phyloP scores from a whole-genome alignment of 2,797 vertebrate species.

The Molossus alvarezi region DNA sequence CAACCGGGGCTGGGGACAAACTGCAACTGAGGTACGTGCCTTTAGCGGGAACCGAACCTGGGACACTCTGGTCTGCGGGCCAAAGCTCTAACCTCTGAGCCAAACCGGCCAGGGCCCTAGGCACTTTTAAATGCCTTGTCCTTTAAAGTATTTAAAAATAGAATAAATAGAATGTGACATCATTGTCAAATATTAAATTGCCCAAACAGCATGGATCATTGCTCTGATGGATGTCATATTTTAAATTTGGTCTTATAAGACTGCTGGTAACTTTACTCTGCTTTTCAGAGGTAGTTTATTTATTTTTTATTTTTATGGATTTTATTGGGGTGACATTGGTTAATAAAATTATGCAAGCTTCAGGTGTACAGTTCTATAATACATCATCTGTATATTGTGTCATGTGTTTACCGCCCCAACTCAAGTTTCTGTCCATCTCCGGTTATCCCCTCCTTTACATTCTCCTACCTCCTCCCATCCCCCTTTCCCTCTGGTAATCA shows the following conservation, averaged over 20 bases:
- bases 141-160: slow-evolving; percentile 32
- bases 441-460: neutral
- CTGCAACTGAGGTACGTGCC: neutral
- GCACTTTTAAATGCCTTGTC: neutral
- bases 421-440: neutral
- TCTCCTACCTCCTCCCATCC: neutral
- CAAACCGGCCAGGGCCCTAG: neutral
- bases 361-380: too few species aligned
- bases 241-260: slow-evolving; percentile 41
- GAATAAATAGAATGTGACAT: neutral
- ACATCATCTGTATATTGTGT: too few species aligned
- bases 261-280: neutral
- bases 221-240: neutral
- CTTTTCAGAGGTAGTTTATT: slow-evolving; percentile 13
- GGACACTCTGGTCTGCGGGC: neutral
- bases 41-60: neutral
- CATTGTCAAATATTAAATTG: neutral
- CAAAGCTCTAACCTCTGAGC: neutral
- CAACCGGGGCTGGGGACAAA: neutral
- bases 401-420: too few species aligned
- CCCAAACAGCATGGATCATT: neutral
- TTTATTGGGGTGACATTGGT: neutral
- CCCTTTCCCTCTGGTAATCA: neutral
- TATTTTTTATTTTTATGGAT: neutral
- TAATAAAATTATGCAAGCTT: too few species aligned